Evolutionary conservation across 2,113 vertebrate species (phyloP).

Genomic region (Sinocyclocheilus grahami): DNA sequence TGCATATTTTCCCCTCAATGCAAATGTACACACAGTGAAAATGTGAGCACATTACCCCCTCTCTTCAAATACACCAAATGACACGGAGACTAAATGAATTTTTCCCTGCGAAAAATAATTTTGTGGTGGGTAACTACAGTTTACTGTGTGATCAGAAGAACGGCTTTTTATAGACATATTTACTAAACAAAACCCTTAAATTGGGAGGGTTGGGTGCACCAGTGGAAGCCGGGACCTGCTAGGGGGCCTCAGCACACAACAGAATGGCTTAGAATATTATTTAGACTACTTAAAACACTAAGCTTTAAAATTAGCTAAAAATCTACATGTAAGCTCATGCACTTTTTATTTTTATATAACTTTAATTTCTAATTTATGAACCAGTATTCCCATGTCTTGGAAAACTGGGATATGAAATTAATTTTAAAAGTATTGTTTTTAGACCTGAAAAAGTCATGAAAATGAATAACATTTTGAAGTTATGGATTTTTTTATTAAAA

Average conservation of each 20-base stretch:
- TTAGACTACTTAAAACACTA: neutral
- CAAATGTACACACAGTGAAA: constrained; percentile 76
- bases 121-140: constrained; percentile 1
- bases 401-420: neutral
- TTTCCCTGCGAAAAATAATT: constrained; percentile 49
- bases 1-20: constrained; percentile 78
- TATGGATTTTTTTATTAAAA: neutral
- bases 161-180: constrained; percentile 1
- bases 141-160: constrained; percentile 18
- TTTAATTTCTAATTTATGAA: neutral
- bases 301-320: neutral
- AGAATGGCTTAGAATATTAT: neutral
- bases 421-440: neutral
- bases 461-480: neutral
- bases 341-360: neutral
- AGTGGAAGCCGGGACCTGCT: neutral
- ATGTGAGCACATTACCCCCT: constrained; percentile 71
- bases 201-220: neutral
- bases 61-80: constrained; percentile 66
- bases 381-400: neutral
- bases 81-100: constrained; percentile 72
- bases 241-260: neutral
- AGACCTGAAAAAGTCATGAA: neutral
- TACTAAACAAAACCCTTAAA: neutral
- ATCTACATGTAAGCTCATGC: too few species aligned